Conservation (phyloP, 2,797 vertebrate species). For the Thamnophis elegans region DNA sequence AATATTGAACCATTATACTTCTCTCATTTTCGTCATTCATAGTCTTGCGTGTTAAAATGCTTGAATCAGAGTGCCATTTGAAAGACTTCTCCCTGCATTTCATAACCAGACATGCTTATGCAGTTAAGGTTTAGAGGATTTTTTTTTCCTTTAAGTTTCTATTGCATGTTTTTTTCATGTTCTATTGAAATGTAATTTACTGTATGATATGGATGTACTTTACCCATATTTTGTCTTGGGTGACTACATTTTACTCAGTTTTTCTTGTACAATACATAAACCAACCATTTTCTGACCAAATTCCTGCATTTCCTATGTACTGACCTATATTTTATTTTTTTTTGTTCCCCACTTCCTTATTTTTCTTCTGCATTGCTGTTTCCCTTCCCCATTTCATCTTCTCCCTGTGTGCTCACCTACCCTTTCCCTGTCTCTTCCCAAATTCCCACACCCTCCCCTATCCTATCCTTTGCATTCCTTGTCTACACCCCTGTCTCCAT, state of each 20-base stretch:
- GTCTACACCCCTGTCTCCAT: constrained; percentile 75
- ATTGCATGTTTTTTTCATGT: constrained; percentile 78
- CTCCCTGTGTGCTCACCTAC: constrained; percentile 76
- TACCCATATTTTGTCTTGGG: constrained; percentile 89
- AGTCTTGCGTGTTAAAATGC: constrained; percentile 79
- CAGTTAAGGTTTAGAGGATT: constrained; percentile 71
- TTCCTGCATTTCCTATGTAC: constrained; percentile 99
- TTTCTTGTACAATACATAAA: constrained; percentile 94
- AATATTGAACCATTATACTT: constrained; percentile 72
- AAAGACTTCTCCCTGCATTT: constrained; percentile 77
- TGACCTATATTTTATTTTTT: constrained; percentile 98
- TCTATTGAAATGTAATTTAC: constrained; percentile 82
- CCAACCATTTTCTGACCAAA: constrained; percentile 99
- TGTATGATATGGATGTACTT: constrained; percentile 89
- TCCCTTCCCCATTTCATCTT: constrained; percentile 80
- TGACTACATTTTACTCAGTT: constrained; percentile 91
- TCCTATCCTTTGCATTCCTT: constrained; percentile 73
- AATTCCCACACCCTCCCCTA: constrained; percentile 76
- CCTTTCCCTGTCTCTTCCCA: constrained; percentile 79
- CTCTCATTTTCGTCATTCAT: constrained; percentile 74
- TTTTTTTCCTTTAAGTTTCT: constrained; percentile 73
- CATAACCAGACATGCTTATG: constrained; percentile 83
- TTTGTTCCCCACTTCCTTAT: constrained; percentile 88
- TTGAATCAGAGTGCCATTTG: constrained; percentile 76
- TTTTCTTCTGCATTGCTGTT: constrained; percentile 82